Conservation (phyloP, 2,888 invertebrate genomes). For the Agelastica alni region DNA sequence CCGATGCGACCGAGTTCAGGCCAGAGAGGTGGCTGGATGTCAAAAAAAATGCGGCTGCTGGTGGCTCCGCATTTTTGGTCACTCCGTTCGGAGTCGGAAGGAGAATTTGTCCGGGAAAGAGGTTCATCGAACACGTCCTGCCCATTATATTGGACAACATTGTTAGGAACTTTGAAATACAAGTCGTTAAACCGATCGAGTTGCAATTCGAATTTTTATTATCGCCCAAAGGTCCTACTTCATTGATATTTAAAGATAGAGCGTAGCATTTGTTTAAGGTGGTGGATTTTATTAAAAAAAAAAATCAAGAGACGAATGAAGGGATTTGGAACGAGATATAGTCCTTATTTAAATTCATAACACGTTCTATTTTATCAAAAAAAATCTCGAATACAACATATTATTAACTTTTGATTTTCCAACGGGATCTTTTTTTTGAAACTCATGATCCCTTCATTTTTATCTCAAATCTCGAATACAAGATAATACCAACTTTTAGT, state of each 20-base stretch:
- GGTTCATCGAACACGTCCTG: slow-evolving; percentile 79
- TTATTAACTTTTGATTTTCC: too few species aligned
- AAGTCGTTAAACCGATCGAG: slow-evolving; percentile 67
- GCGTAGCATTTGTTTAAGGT: slow-evolving; percentile 22
- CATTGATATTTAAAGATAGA: slow-evolving; percentile 68
- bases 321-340: too few species aligned
- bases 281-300: too few species aligned
- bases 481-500: too few species aligned
- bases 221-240: slow-evolving; percentile 75
- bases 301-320: too few species aligned
- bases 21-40: slow-evolving; percentile 79
- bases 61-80: slow-evolving; percentile 66
- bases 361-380: too few species aligned
- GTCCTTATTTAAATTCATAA: too few species aligned
- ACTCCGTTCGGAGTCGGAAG: slow-evolving; percentile 81
- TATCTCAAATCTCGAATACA: too few species aligned
- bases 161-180: slow-evolving; percentile 66
- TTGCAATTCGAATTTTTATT: slow-evolving; percentile 82
- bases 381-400: too few species aligned
- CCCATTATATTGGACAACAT: slow-evolving; percentile 77
- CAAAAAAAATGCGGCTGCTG: slow-evolving; percentile 48
- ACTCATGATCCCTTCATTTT: too few species aligned
- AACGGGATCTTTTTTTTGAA: too few species aligned
- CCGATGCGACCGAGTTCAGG: slow-evolving; percentile 67
- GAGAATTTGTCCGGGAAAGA: slow-evolving; percentile 83